Conservation (phyloP, 92 coral and sea anemone species). For the Epizoanthus fatuus region DNA sequence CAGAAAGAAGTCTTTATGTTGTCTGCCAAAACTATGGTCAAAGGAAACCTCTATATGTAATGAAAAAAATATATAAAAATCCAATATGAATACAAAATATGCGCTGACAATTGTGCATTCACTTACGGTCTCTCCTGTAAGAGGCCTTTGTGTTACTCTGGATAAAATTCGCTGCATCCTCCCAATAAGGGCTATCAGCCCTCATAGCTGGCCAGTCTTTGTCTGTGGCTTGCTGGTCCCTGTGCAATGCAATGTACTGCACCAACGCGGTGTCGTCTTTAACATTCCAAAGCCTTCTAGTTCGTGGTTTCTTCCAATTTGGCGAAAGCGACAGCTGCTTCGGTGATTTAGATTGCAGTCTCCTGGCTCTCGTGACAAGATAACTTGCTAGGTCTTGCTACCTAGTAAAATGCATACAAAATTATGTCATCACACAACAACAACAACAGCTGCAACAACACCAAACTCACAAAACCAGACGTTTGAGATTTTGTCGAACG, state of each 20-base stretch:
- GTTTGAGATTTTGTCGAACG: too few relatives aligned
- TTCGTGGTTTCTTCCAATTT: constrained; percentile 10
- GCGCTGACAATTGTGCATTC: neutral
- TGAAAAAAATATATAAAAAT: too few relatives aligned
- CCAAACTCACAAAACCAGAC: too few relatives aligned
- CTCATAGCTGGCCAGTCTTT: constrained; percentile 17
- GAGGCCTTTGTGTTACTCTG: neutral
- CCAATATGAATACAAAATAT: neutral
- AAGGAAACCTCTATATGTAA: too few relatives aligned
- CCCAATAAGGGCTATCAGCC: neutral
- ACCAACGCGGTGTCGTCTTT: constrained; percentile 9
- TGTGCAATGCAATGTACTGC: constrained; percentile 6
- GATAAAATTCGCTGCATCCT: neutral
- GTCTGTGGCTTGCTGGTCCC: neutral
- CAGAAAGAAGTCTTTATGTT: too few relatives aligned
- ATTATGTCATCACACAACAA: too few relatives aligned
- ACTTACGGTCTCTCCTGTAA: constrained; percentile 1
- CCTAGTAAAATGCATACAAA: too few relatives aligned
- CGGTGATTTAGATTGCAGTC: neutral
- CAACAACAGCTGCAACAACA: too few relatives aligned
- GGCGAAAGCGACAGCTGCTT: neutral
- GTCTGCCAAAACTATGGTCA: too few relatives aligned
- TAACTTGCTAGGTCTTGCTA: too few relatives aligned
- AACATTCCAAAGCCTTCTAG: neutral
- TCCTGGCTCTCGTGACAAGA: neutral